Conservation (phyloP, 1,140 invertebrate genomes). For the Drosophila quadrilineata region DNA sequence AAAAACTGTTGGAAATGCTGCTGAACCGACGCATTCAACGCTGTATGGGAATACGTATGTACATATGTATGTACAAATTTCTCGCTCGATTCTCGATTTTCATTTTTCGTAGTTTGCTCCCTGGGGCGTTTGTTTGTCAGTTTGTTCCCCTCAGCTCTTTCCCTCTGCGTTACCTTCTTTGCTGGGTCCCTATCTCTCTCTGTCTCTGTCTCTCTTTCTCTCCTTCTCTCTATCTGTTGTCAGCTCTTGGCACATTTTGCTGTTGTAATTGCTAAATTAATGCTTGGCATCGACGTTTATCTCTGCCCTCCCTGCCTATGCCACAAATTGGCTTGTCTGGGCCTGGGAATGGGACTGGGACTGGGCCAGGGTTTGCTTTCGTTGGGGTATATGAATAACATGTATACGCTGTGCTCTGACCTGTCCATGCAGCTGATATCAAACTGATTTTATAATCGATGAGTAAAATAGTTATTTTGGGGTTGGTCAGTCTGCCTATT, state of each 20-base stretch:
- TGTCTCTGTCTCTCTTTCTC: conserved; percentile 7
- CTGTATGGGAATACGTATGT: conserved; percentile 5
- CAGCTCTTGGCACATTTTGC: conserved; percentile 50
- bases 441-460: not conserved
- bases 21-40: not conserved
- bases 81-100: too few relatives aligned
- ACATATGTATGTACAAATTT: conserved; percentile 5
- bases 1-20: conserved; percentile 14
- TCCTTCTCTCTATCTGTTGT: not conserved
- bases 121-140: conserved; percentile 49
- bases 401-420: not conserved
- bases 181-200: too few relatives aligned
- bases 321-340: conserved; percentile 44
- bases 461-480: not conserved
- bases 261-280: conserved; percentile 74
- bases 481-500: too few relatives aligned
- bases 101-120: too few relatives aligned
- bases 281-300: conserved; percentile 58
- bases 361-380: too few relatives aligned
- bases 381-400: too few relatives aligned
- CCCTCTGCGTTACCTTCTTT: too few relatives aligned
- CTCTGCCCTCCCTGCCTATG: conserved; percentile 21
- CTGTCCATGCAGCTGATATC: not conserved
- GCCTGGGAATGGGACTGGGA: too few relatives aligned
- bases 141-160: too few relatives aligned